A percentile compares a stretch with the other conserved stretches of the same genome.
Evolutionary conservation across 1,140 invertebrate species (phyloP).

Genomic region (Drosophila albomicans): DNA sequence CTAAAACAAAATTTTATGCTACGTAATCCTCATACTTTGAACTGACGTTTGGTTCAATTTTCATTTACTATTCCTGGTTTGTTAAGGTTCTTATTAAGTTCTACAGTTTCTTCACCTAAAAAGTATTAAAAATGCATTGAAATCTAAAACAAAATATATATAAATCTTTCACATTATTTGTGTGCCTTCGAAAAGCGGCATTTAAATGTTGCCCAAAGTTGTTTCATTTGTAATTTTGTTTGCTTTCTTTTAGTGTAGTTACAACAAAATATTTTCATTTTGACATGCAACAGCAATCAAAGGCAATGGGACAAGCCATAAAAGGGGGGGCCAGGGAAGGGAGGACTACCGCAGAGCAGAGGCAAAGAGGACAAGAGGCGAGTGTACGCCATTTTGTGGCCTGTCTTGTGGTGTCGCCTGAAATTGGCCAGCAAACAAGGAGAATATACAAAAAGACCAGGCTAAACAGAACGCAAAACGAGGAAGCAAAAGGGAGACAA

Average conservation of each 20-base stretch:
- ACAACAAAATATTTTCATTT: conserved; percentile 72
- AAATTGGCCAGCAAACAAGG: conserved; percentile 70
- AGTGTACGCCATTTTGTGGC: conserved; percentile 69
- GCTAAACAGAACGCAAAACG: conserved; percentile 10
- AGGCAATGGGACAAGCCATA: conserved; percentile 36
- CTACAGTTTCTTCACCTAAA: no score
- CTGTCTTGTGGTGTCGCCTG: conserved; percentile 77
- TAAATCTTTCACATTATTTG: no score
- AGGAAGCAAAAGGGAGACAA: neutral
- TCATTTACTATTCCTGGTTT: no score
- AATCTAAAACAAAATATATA: no score
- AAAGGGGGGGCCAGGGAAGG: neutral
- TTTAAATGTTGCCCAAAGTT: neutral
- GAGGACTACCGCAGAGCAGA: neutral
- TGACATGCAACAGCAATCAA: conserved; percentile 79
- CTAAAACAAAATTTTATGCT: neutral
- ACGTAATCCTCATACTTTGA: no score
- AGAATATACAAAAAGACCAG: conserved; percentile 30
- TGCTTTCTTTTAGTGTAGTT: conserved; percentile 19
- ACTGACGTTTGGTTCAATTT: no score
- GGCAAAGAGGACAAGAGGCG: neutral
- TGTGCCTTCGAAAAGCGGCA: no score
- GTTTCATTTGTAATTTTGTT: neutral
- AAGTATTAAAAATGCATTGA: no score
- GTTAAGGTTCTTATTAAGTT: no score